Base-by-base conservation (phyloP, 1,140 invertebrate genomes). In the Brachionus plicatilis region DNA sequence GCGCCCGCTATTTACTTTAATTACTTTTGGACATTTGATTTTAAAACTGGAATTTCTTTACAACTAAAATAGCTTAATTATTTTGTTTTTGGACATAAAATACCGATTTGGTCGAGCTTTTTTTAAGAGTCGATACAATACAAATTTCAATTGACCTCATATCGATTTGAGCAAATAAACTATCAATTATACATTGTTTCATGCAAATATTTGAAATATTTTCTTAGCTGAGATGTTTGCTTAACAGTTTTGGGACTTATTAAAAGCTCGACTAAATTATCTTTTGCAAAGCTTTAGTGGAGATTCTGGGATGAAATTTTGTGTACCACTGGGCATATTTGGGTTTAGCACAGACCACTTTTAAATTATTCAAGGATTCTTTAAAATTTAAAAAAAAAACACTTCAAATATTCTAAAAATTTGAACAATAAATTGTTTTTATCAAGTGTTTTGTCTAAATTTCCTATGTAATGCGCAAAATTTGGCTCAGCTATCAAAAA, bases 41-140 rank as follows among this genome's bases (percentile, higher is more conserved):
- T 45, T 41, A 72, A 20, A 20, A 72, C 68, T 72, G 68, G 68
- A 72, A 72, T 72, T 72, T 72, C n/a, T 72, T 60, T 60, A 29
- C 27, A 17, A 68, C 33, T 37, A 68, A 33, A 68, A 37, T 68
- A 68, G 66, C 33, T 41, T 68, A 33, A 33, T 41, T 68, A 68
- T n/a, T 68, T 68, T 68, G 53, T 60, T 60, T 68, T 29, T 72
- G 68, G 68, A 72, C 68, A 45, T 33, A 68, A 72, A 72, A 43
- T 6, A 41, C n/a, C 12, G 33, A 68, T 68, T 33, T 68, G 66
- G 24, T 68, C 27, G 65, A 68, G 66, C 11, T 37, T 37, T 68
- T 68, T 68, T 68, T 20, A 60, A 60, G 53, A 60, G 53, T 20
- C 14, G 47, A 53, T 53, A 53, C 47, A 53, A 53, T 53, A 60